phyloP scores from a whole-genome alignment of 2,797 vertebrate genomes.

The Sternarchorhynchus goeldii region DNA sequence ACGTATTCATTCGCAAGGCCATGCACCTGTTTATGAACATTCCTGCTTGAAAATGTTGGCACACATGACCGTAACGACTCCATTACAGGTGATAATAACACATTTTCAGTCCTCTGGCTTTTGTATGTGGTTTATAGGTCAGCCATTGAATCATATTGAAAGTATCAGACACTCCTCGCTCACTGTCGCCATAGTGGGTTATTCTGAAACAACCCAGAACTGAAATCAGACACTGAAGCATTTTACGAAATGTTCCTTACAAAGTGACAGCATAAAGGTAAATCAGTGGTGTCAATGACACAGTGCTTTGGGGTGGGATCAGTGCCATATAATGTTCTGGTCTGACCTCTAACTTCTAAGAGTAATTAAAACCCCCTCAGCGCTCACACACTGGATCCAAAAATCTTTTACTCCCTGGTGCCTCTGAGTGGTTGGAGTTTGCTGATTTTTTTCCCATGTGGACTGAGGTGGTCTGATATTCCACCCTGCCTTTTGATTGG shows the following conservation, averaged over 20 bases:
- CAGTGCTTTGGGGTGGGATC: too few relatives aligned
- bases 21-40: neutral
- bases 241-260: too few relatives aligned
- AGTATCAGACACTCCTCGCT: constrained; percentile 16
- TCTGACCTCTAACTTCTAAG: too few relatives aligned
- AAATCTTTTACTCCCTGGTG: constrained; percentile 26
- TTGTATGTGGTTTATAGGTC: constrained; percentile 25
- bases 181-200: neutral
- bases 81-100: neutral
- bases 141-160: neutral
- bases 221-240: constrained; percentile 1
- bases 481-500: constrained; percentile 50
- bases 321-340: too few relatives aligned
- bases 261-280: too few relatives aligned
- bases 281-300: too few relatives aligned
- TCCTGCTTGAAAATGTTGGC: too few relatives aligned
- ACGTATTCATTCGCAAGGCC: constrained; percentile 1
- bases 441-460: constrained; percentile 39
- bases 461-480: constrained; percentile 58
- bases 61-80: neutral
- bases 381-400: constrained; percentile 11
- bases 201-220: neutral
- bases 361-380: neutral
- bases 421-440: constrained; percentile 31
- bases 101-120: neutral